Evolutionary conservation across 1,140 invertebrate genomes (phyloP).

Genomic region (Ctenoplectra terminalis): DNA sequence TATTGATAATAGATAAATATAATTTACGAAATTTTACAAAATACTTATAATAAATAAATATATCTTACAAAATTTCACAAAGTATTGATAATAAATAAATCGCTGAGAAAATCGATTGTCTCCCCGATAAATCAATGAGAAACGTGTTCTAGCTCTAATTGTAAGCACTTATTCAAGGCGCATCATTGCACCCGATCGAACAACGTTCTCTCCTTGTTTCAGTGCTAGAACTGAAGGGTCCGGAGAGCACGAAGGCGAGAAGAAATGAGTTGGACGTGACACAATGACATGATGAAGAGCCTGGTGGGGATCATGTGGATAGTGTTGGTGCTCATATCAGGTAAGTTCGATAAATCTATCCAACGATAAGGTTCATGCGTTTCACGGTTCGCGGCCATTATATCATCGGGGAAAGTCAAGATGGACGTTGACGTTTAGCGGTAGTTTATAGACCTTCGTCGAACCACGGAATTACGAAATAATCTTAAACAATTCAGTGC

Average conservation of each 20-base stretch:
- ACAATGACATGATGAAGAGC: conserved; percentile 85
- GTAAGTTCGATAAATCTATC: conserved; percentile 72
- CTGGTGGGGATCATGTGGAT: conserved; percentile 85
- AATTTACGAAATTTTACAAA: too few relatives aligned
- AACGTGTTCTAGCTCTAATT: conserved; percentile 17
- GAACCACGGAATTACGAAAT: not conserved
- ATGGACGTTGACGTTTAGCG: conserved; percentile 3
- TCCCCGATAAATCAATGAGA: not conserved
- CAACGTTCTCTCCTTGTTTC: conserved; percentile 59
- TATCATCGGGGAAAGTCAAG: not conserved
- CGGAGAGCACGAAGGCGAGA: conserved; percentile 71
- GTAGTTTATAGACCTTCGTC: not conserved
- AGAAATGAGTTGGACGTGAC: conserved; percentile 84
- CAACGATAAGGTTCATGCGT: conserved; percentile 12
- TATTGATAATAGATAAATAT: too few relatives aligned
- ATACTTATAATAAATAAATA: too few relatives aligned
- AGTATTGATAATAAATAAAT: too few relatives aligned
- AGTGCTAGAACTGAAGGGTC: conserved; percentile 74
- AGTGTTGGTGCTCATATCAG: conserved; percentile 85
- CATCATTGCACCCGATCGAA: conserved; percentile 14
- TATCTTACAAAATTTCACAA: too few relatives aligned
- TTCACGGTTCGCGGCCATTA: not conserved
- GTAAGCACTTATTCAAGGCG: conserved; percentile 38
- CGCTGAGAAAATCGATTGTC: not conserved
- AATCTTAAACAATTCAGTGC: not conserved